phyloP scores from a whole-genome alignment of 2,888 invertebrate genomes.

The Peribatodes rhomboidaria region DNA sequence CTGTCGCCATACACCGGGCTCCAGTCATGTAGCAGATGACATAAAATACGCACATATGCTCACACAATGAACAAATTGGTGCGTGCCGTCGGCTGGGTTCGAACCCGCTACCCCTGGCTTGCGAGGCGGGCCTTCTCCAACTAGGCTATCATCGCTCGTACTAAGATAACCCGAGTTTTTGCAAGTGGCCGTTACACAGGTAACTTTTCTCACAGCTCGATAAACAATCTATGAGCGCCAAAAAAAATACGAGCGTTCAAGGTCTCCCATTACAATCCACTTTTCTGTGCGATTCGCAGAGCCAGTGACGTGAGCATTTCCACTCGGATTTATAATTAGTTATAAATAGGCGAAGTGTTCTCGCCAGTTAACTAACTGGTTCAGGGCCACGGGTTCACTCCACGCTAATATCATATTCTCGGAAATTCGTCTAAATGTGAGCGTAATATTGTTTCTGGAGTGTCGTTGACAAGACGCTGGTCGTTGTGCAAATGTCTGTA shows the following conservation, averaged over 20 bases:
- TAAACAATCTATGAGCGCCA: not conserved
- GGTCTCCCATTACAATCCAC: slow-evolving; percentile 27
- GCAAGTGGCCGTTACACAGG: not conserved
- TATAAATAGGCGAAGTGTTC: slow-evolving; percentile 41
- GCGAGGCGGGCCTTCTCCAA: no score
- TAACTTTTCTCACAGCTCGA: not conserved
- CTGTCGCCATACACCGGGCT: no score
- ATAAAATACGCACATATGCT: no score
- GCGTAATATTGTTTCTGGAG: slow-evolving; percentile 45
- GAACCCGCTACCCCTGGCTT: no score
- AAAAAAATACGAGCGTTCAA: slow-evolving; percentile 19
- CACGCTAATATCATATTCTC: slow-evolving; percentile 60
- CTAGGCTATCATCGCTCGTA: no score
- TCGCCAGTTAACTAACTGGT: slow-evolving; percentile 63
- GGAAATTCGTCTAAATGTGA: slow-evolving; percentile 56
- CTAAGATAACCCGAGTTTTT: no score
- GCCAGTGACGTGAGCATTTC: slow-evolving; percentile 55
- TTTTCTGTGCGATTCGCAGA: slow-evolving; percentile 50
- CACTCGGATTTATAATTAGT: slow-evolving; percentile 62
- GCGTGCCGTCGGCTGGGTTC: no score
- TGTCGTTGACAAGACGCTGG: slow-evolving; percentile 48
- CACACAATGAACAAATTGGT: no score
- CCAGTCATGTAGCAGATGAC: no score
- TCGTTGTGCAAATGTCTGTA: slow-evolving; percentile 27
- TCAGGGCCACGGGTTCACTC: slow-evolving; percentile 74